Conservation (phyloP, 2,888 invertebrate species). For the Autographa gamma region DNA sequence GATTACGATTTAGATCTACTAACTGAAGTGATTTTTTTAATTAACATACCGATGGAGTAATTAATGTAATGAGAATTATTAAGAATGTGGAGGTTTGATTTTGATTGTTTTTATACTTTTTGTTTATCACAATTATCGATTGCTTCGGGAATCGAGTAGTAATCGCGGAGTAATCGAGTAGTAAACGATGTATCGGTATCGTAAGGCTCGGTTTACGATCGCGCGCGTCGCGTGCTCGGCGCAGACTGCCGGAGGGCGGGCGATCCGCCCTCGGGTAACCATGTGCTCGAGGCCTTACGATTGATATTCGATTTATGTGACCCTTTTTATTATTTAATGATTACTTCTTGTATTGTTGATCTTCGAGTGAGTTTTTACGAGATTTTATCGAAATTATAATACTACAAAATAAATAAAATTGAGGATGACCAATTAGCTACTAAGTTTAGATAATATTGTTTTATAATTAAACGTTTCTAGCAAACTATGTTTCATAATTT, state of each 20-base stretch:
- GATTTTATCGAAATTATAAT: background rate
- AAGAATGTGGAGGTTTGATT: constrained; percentile 29
- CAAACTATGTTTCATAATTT: too few species aligned
- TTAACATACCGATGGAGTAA: constrained; percentile 50
- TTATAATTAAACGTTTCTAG: too few species aligned
- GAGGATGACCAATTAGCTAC: too few species aligned
- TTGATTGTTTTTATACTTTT: constrained; percentile 45
- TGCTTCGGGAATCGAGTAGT: constrained; percentile 20
- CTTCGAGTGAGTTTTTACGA: constrained; percentile 35
- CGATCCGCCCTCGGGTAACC: constrained; percentile 78
- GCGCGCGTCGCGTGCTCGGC: constrained; percentile 77
- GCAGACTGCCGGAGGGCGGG: constrained; percentile 86
- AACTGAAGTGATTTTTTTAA: constrained; percentile 51
- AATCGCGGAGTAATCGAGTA: constrained; percentile 54
- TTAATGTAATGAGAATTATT: constrained; percentile 43
- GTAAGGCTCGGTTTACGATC: constrained; percentile 66
- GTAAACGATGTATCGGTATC: constrained; percentile 58
- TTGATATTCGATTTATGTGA: constrained; percentile 60
- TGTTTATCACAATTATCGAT: constrained; percentile 57
- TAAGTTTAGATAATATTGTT: too few species aligned
- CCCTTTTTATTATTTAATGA: constrained; percentile 51
- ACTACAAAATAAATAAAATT: too few species aligned
- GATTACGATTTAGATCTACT: constrained; percentile 47
- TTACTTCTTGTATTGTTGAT: constrained; percentile 44
- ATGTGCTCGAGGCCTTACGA: constrained; percentile 68